phyloP scores from a whole-genome alignment of 2,797 vertebrate genomes.

The Manis crassicaudata region DNA sequence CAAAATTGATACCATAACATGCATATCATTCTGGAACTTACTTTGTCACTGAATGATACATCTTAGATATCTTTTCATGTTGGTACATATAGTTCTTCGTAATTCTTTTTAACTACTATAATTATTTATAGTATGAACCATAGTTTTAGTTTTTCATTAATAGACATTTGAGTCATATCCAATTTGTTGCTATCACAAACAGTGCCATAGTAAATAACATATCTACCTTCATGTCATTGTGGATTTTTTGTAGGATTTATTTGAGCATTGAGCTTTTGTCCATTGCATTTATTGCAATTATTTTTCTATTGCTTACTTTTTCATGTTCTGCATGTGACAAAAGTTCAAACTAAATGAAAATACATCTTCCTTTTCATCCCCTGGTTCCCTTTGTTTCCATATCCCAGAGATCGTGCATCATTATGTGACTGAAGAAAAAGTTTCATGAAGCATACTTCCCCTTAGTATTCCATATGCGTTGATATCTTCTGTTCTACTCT shows the following conservation, averaged over 20 bases:
- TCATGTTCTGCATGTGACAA: background rate
- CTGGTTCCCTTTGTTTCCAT: background rate
- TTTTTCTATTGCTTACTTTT: conserved; percentile 26
- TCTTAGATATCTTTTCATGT: background rate
- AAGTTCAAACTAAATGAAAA: conserved; percentile 4
- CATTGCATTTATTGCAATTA: background rate
- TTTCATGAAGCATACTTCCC: background rate
- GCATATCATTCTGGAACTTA: background rate
- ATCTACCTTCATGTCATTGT: background rate
- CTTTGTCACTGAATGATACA: background rate
- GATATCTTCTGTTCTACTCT: background rate
- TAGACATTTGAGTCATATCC: background rate
- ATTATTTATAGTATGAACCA: background rate
- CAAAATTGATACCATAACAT: background rate
- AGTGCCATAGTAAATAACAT: background rate
- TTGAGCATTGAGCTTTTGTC: background rate
- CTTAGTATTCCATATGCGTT: background rate
- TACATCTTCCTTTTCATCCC: background rate
- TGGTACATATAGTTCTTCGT: background rate
- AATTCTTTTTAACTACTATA: background rate
- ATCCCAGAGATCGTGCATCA: background rate
- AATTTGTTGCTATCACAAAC: background rate
- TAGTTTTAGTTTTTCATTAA: conserved; percentile 16
- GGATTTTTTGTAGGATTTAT: conserved; percentile 11
- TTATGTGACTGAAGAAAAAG: background rate